Percentiles rank a stretch among this genome's conserved stretches.
Evolutionary conservation across 2,113 vertebrate genomes (phyloP).

Genomic region (Callionymus lyra): DNA sequence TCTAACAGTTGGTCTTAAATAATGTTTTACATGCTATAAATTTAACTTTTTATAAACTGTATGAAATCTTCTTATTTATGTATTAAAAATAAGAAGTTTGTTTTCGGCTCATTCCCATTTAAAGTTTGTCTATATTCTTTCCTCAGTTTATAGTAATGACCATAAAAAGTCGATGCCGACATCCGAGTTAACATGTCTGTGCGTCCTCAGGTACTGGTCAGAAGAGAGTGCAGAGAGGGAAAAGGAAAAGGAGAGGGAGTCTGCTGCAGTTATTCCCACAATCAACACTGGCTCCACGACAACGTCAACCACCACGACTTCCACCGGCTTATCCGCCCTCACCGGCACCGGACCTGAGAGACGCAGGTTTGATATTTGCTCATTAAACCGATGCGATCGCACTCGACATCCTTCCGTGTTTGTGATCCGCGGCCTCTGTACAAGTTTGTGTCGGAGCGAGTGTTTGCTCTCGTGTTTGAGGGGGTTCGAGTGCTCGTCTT

Average conservation of each 20-base stretch:
- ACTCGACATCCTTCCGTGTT: conserved; percentile 1
- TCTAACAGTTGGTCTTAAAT: no score
- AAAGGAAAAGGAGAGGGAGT: conserved; percentile 86
- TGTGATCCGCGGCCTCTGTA: background rate
- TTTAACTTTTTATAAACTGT: no score
- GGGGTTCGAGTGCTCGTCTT: conserved; percentile 24
- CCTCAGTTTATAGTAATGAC: no score
- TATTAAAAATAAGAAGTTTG: no score
- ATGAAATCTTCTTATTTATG: no score
- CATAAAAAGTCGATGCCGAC: no score
- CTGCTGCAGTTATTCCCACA: conserved; percentile 88
- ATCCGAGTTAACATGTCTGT: no score
- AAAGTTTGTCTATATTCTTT: no score
- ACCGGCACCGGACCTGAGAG: conserved; percentile 86
- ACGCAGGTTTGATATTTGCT: conserved; percentile 75
- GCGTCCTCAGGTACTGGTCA: conserved; percentile 88
- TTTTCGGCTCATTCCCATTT: no score
- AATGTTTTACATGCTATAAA: no score
- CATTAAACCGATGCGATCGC: background rate
- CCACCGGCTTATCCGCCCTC: conserved; percentile 78
- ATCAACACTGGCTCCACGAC: conserved; percentile 83
- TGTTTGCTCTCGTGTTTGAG: conserved; percentile 10
- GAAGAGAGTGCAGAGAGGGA: conserved; percentile 92
- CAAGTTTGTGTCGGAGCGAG: background rate
- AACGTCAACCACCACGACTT: conserved; percentile 79